Evolutionary conservation across 1,140 invertebrate species (phyloP), one percentile per base, ranked within the genome.

Genomic region (Bacillus rossius): DNA sequence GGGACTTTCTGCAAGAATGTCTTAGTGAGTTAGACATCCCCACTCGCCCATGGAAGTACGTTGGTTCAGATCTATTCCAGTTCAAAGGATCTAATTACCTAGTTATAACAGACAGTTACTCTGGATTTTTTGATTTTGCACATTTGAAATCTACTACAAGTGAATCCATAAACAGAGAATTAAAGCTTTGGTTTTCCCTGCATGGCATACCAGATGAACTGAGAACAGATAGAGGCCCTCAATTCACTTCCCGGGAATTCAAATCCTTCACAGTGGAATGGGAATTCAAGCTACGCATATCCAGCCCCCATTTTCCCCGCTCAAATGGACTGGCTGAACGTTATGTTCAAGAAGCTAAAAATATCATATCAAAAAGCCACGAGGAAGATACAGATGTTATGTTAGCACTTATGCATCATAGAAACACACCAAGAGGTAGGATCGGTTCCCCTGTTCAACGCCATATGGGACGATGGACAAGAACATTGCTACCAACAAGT

Each of bases 281-380:
- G 51, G 26, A 22, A 17, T 50, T 50, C 14, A 7, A 8, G 8
- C 48, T 22, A 22, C 22, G 29, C n/a, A 50, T 29, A 8, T 50
- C 48, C n/a, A 53, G 48, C 48, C 29, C 29, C 29, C 29, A 19
- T 23, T 50, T 50, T 45, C 57, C 57, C 23, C 20, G 57, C 14
- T 54, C 37, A 41, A 60, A 60, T 25, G 59, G 49, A 14, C 34
- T 56, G 20, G 53, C 50, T 14, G 59, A 60, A 34, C 37, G 59
- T 3, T 57, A 56, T 19, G 53, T 60, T 4, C 59, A 60, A 38
- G 53, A 55, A 17, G 41, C 61, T 8, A 64, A 64, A 43, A 26
- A 19, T 16, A 13, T 53, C 8, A 3, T 53, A 25, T 41, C 8
- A 8, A 53, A 26, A 53, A 7, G 19, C 14, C 13, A 53, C 14